phyloP scores from a whole-genome alignment of 2,797 vertebrate species.

The Thunnus albacares region DNA sequence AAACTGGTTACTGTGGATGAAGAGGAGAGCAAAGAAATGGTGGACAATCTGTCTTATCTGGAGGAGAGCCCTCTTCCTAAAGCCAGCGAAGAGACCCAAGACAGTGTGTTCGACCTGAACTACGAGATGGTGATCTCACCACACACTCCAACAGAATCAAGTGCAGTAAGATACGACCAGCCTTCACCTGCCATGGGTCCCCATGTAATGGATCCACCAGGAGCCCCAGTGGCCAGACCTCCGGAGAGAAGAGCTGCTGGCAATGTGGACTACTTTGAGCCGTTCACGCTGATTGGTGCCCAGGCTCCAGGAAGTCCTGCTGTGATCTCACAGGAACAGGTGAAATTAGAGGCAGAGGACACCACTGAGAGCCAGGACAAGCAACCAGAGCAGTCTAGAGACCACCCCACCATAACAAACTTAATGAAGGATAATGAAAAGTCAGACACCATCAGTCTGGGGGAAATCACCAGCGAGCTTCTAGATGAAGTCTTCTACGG shows the following conservation, averaged over 20 bases:
- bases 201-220: conserved; percentile 70
- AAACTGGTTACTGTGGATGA: conserved; percentile 90
- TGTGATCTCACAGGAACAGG: conserved; percentile 66
- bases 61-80: conserved; percentile 85
- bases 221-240: conserved; percentile 73
- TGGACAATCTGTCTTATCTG: conserved; percentile 92
- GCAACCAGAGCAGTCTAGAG: background rate
- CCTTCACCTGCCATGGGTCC: background rate
- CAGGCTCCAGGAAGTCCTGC: conserved; percentile 80
- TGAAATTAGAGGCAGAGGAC: conserved; percentile 41
- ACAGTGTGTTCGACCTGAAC: conserved; percentile 33
- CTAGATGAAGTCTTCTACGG: conserved; percentile 93
- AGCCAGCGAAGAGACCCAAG: conserved; percentile 64
- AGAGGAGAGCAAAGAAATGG: conserved; percentile 91
- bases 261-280: conserved; percentile 94
- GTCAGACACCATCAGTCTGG: conserved; percentile 70
- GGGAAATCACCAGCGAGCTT: conserved; percentile 83
- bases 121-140: conserved; percentile 25
- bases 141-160: conserved; percentile 1
- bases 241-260: conserved; percentile 51
- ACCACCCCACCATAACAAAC: background rate
- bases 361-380: conserved; percentile 20
- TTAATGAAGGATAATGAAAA: conserved; percentile 48
- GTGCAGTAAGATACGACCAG: background rate
- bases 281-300: conserved; percentile 90